Percentiles rank a stretch among this genome's conserved stretches.
Evolutionary conservation across 2,797 vertebrate species (phyloP).

Genomic region (Petrocephalus schoutedeni): DNA sequence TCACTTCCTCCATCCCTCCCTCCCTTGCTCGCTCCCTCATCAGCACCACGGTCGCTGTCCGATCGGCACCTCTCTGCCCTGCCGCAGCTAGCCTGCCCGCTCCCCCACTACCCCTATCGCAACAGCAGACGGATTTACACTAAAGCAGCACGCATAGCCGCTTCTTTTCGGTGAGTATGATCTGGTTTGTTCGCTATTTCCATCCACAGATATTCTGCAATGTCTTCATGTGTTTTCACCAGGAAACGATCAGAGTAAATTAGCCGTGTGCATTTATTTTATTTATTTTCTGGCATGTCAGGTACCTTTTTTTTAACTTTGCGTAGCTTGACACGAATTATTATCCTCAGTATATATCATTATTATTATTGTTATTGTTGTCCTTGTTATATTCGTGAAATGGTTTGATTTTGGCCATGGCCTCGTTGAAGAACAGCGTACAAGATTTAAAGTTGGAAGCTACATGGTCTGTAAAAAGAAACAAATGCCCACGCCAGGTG

Average conservation of each 20-base stretch:
- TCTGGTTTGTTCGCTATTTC: neutral
- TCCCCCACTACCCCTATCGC: neutral
- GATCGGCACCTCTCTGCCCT: neutral
- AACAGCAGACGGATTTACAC: neutral
- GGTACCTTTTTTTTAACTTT: neutral
- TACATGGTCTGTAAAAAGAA: neutral
- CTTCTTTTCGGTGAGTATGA: neutral
- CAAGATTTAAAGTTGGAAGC: neutral
- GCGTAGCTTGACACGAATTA: neutral
- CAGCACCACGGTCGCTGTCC: constrained; percentile 11
- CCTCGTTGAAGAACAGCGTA: neutral
- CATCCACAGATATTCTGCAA: neutral
- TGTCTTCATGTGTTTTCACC: neutral
- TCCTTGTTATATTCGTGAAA: neutral
- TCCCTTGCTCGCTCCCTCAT: constrained; percentile 1
- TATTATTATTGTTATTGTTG: neutral
- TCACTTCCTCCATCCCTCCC: neutral
- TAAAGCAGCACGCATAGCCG: neutral
- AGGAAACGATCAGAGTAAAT: neutral
- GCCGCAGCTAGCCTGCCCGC: neutral
- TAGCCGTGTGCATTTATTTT: neutral
- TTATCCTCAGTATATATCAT: neutral
- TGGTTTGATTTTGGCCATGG: neutral
- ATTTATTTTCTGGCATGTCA: neutral
- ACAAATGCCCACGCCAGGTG: neutral